A percentile compares a stretch with the other conserved stretches of the same genome.
Evolutionary conservation across 2,113 vertebrate species (phyloP).

Genomic region (Chelonoidis abingdonii): DNA sequence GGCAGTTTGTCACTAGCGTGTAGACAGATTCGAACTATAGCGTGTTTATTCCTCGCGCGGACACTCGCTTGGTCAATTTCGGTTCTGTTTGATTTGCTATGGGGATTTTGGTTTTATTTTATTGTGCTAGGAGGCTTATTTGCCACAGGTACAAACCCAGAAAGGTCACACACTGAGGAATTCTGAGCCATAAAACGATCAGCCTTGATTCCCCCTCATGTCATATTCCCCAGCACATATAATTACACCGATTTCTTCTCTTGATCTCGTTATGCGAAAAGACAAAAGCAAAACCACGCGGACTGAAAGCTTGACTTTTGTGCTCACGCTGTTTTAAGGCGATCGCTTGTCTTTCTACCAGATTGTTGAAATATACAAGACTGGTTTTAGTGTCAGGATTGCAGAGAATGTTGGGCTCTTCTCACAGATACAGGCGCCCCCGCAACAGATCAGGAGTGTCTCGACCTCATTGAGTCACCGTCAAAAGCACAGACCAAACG

Average conservation of each 20-base stretch:
- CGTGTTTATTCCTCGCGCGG: not conserved
- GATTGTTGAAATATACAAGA: not conserved
- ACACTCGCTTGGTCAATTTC: not conserved
- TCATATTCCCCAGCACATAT: not conserved
- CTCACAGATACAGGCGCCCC: not conserved
- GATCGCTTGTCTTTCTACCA: not conserved
- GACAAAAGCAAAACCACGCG: not conserved
- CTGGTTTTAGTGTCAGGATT: not conserved
- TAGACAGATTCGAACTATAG: not conserved
- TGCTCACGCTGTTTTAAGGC: not conserved
- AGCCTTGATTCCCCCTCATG: conserved; percentile 2
- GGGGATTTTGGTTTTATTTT: conserved; percentile 65
- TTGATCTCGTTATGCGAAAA: not conserved
- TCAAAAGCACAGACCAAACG: not conserved
- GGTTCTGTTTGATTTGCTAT: conserved; percentile 39
- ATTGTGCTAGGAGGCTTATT: conserved; percentile 5
- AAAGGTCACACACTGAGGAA: conserved; percentile 22
- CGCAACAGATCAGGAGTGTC: too few species aligned
- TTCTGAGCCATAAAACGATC: conserved; percentile 66
- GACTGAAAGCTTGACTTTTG: not conserved
- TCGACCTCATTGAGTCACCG: not conserved
- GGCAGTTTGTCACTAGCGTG: not conserved
- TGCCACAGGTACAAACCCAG: conserved; percentile 1
- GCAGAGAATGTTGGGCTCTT: not conserved
- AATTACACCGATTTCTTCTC: not conserved